A percentile compares a stretch with the other conserved stretches of the same genome.
Conservation (phyloP, 2,113 vertebrate genomes). For the human (Homo sapiens) region DNA sequence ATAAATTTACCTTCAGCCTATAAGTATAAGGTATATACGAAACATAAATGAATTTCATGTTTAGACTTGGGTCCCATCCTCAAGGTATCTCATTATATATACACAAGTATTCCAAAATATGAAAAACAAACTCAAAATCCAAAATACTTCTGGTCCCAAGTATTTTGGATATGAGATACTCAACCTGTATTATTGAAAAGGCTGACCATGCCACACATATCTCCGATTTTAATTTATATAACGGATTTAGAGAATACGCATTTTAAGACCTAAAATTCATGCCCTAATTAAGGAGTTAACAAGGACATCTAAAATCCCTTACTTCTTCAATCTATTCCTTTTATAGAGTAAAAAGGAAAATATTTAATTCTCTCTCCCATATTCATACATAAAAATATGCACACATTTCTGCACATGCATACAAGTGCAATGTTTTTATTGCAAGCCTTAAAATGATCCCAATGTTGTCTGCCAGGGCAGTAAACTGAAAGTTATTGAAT, state of each 20-base stretch:
- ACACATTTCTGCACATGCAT: background rate
- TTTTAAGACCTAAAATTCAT: background rate
- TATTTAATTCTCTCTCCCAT: background rate
- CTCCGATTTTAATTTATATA: constrained; percentile 2
- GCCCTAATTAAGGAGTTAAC: background rate
- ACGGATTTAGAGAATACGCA: background rate
- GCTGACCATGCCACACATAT: background rate
- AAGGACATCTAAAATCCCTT: background rate
- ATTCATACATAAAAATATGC: background rate
- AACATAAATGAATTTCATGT: background rate
- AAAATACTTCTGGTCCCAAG: background rate
- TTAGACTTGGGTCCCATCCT: background rate
- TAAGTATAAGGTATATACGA: background rate
- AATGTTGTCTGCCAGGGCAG: background rate
- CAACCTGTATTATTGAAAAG: background rate
- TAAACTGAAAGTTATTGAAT: background rate
- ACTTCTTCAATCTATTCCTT: background rate
- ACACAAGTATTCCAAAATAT: background rate
- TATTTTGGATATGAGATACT: background rate
- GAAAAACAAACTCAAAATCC: background rate
- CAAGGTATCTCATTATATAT: background rate
- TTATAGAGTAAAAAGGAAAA: background rate
- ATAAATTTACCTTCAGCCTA: background rate
- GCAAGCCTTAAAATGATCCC: background rate
- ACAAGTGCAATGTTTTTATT: background rate